Conservation (phyloP, 2,888 invertebrate species). For the Campaea margaritaria region DNA sequence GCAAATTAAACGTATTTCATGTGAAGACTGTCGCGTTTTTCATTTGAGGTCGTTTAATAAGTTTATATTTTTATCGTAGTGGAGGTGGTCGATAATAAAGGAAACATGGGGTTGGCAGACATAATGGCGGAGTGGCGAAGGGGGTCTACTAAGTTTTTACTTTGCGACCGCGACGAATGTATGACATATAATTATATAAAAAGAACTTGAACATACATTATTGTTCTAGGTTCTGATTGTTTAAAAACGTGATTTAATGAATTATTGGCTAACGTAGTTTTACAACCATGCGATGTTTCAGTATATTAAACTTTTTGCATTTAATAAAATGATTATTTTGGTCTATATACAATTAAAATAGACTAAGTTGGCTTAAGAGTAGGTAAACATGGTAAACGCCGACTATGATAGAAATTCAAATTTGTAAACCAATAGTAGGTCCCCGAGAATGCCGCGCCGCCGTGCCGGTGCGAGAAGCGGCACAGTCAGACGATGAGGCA, state of each 20-base stretch:
- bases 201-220: no score
- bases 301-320: no score
- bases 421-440: constrained; percentile 12
- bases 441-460: constrained; percentile 17
- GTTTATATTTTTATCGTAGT: constrained; percentile 41
- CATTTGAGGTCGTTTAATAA: constrained; percentile 39
- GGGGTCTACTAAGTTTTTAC: constrained; percentile 12
- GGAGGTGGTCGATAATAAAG: constrained; percentile 43
- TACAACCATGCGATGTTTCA: no score
- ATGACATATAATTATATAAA: no score
- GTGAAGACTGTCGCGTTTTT: constrained; percentile 38
- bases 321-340: no score
- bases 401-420: background rate
- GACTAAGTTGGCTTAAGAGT: no score
- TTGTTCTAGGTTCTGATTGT: no score
- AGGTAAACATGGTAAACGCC: no score
- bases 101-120: constrained; percentile 46
- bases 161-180: background rate
- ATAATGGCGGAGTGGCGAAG: constrained; percentile 39
- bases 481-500: constrained; percentile 48
- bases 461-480: constrained; percentile 21
- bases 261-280: no score
- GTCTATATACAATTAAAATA: no score
- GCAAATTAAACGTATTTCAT: constrained; percentile 40
- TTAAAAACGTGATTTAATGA: no score